Base-by-base conservation (phyloP, 2,797 vertebrate genomes). In the Alosa sapidissima region DNA sequence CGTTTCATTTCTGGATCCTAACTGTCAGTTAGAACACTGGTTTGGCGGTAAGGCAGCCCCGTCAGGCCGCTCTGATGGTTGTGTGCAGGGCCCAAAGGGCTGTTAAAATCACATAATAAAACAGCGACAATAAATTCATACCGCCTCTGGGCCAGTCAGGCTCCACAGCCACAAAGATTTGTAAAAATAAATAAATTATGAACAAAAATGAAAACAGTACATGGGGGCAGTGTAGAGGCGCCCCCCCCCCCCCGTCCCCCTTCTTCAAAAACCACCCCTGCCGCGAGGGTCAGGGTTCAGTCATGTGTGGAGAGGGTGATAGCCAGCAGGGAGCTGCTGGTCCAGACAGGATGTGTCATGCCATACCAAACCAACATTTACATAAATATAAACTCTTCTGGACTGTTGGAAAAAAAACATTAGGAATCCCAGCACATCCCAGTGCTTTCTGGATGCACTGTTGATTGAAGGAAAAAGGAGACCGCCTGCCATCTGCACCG, bases 11-110 rank as follows among this genome's bases (percentile, higher is more conserved):
- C 88, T 88, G 89, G 45, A 83, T 86, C 87, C 90, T 89, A 91
- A 93, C 87, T 89, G 91, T 84, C 87, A 85, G 89, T 92, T 91
- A 91, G 90, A 88, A 89, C 86, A 89, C 90, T 85, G 91, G 88
- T 85, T 91, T 93, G 90, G 89, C 89, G 89, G 86, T 55, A 41
- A 33, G 24, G 85, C 14, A 54, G 21, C 82, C 81, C 72, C 24
- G 19, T 75, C 21, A 85, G 55, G 81, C 85, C 85, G 91, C 82
- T 10, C 83, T 82, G 81, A 88, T 85, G 84, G 83, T 85, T 58
- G 11, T 78, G 88, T 65, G 88, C 86, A 88, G 84, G 62, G 86
- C 85, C 85, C 88, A 87, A 86, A 83, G 81, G 91, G 88, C 86
- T 85, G 28, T 72, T 72, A 72, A 72, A 72, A 36, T 36, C 28